phyloP scores from a whole-genome alignment of 2,797 vertebrate species.

The Enteromius paludinosus region DNA sequence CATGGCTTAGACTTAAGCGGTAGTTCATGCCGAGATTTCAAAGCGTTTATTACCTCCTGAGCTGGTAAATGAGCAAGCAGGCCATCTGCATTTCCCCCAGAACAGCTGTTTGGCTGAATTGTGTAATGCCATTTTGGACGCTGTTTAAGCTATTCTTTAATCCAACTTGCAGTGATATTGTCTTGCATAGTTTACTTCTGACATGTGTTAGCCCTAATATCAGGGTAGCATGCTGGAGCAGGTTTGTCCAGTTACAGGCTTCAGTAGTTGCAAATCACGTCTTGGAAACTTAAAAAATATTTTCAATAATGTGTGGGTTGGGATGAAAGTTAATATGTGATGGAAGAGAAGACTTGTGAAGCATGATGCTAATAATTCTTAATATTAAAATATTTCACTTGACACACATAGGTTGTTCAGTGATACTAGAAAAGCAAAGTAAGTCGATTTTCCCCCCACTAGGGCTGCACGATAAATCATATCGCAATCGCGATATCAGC shows the following conservation, averaged over 20 bases:
- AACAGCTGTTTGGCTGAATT: constrained; percentile 44
- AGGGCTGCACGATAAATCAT: too few relatives aligned
- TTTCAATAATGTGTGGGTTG: not conserved
- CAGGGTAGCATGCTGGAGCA: not conserved
- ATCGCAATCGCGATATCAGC: too few relatives aligned
- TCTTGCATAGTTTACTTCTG: constrained; percentile 2
- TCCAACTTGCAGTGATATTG: not conserved
- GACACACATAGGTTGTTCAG: not conserved
- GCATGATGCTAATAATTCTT: not conserved
- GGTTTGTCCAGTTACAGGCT: not conserved
- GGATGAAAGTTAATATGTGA: not conserved
- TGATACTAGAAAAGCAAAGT: not conserved
- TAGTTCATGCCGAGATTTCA: constrained; percentile 24
- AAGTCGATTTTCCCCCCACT: not conserved
- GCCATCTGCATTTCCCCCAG: constrained; percentile 38
- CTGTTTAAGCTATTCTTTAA: constrained; percentile 17
- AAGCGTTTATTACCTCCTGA: constrained; percentile 32
- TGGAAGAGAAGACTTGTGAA: not conserved
- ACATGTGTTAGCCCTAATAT: not conserved
- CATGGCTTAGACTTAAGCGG: constrained; percentile 35
- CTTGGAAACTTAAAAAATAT: not conserved
- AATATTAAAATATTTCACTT: not conserved
- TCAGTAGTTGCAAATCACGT: not conserved
- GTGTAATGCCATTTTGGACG: constrained; percentile 33
- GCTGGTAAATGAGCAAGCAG: constrained; percentile 36